phyloP scores from a whole-genome alignment of 1,140 invertebrate species.

The Halyomorpha halys region DNA sequence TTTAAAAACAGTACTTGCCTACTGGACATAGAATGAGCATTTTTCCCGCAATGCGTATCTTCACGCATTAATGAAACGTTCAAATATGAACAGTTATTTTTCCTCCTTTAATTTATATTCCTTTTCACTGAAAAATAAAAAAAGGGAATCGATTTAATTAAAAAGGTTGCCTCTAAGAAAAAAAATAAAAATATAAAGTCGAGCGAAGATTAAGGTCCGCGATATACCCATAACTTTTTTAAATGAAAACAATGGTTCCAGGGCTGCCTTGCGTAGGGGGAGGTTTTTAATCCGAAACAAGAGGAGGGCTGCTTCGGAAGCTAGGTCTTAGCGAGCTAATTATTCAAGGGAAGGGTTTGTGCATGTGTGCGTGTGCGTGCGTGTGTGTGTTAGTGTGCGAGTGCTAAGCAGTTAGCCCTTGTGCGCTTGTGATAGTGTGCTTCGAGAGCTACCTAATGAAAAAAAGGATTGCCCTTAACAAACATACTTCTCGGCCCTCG shows the following conservation, averaged over 20 bases:
- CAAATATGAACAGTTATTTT: background rate
- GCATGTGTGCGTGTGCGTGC: background rate
- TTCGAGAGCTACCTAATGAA: background rate
- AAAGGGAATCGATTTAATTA: constrained; percentile 14
- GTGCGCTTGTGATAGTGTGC: background rate
- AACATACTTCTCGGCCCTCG: constrained; percentile 8
- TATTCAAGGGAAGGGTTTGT: background rate
- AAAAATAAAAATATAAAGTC: background rate
- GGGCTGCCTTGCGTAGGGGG: background rate
- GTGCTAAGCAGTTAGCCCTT: background rate
- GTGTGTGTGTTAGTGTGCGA: too few species aligned
- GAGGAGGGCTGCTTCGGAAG: background rate
- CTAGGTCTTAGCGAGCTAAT: constrained; percentile 1
- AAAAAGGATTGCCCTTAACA: constrained; percentile 4
- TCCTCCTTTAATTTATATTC: background rate
- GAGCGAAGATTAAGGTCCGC: constrained; percentile 1
- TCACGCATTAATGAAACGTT: background rate
- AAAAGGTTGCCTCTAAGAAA: background rate
- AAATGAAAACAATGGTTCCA: constrained; percentile 11
- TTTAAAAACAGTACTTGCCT: too few species aligned
- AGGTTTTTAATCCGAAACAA: constrained; percentile 5
- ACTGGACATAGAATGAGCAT: too few species aligned
- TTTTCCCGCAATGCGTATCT: background rate
- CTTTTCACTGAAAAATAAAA: background rate
- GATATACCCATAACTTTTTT: constrained; percentile 11